phyloP scores from a whole-genome alignment of 2,797 vertebrate species.

The Spinibarbus caldwelli region DNA sequence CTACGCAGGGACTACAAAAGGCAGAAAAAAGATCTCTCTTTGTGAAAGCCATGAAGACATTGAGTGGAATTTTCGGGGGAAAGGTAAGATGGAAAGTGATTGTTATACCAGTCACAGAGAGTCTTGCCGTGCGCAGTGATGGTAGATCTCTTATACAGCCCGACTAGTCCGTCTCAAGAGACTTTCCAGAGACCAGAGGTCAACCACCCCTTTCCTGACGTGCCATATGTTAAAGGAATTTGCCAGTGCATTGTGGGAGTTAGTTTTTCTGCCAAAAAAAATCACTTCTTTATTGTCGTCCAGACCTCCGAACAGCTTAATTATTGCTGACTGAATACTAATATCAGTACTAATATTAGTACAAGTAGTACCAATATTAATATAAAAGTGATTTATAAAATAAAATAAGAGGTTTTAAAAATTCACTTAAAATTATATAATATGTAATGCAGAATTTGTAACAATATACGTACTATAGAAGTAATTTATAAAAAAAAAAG shows the following conservation, averaged over 20 bases:
- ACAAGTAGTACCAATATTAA: too few relatives aligned
- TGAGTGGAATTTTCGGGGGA: slow-evolving; percentile 42
- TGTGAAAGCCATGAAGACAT: slow-evolving; percentile 50
- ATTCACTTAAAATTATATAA: too few relatives aligned
- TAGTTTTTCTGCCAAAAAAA: slow-evolving; percentile 53
- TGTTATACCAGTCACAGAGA: slow-evolving; percentile 81
- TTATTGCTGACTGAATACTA: slow-evolving; percentile 3
- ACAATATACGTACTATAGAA: too few relatives aligned
- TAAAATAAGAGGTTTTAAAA: too few relatives aligned
- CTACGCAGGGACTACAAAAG: slow-evolving; percentile 30
- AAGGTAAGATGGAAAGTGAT: slow-evolving; percentile 71
- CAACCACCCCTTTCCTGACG: slow-evolving; percentile 86
- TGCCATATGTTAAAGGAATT: slow-evolving; percentile 88
- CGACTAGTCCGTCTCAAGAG: slow-evolving; percentile 76
- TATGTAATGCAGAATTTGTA: too few relatives aligned
- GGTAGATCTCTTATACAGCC: slow-evolving; percentile 75
- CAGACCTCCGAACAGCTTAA: slow-evolving; percentile 8
- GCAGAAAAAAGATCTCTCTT: slow-evolving; percentile 30
- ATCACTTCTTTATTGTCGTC: background rate
- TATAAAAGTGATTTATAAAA: too few relatives aligned
- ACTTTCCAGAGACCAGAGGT: slow-evolving; percentile 81
- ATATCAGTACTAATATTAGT: too few relatives aligned
- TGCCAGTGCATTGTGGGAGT: slow-evolving; percentile 82
- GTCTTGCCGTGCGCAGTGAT: slow-evolving; percentile 72
- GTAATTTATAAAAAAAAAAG: too few relatives aligned